These are phyloP conservation scores for Petrocephalus sullivani DNA, from an alignment of 2,797 vertebrate genomes.

Conservation along the genomic window DNA sequence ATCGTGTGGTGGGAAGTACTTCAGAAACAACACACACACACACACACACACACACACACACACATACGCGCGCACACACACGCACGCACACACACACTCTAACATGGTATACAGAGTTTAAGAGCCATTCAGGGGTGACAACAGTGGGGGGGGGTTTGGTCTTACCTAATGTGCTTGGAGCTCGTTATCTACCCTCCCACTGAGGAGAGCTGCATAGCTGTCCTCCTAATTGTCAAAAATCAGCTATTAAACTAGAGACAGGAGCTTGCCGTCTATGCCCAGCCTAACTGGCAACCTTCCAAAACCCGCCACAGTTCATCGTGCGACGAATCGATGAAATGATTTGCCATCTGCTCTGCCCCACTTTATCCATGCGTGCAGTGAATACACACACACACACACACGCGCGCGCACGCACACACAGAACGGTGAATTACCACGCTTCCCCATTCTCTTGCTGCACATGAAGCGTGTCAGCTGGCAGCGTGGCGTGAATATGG, in stretches of 20 bases:
- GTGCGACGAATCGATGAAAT: conserved; percentile 16
- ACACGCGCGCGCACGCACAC: background rate
- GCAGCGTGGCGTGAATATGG: background rate
- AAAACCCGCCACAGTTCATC: background rate
- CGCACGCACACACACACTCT: background rate
- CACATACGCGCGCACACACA: background rate
- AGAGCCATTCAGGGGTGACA: background rate
- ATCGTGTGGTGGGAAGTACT: background rate
- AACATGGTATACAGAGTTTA: background rate
- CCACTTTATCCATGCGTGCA: background rate
- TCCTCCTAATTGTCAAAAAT: conserved; percentile 16
- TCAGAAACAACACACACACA: background rate
- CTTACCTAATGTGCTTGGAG: background rate
- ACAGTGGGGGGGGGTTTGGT: background rate
- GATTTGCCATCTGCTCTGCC: conserved; percentile 15
- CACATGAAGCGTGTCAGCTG: background rate
- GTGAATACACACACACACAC: background rate
- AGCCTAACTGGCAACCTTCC: conserved; percentile 5
- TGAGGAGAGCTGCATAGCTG: conserved; percentile 6
- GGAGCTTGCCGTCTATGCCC: conserved; percentile 1
- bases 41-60: background rate
- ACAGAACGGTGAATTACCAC: background rate
- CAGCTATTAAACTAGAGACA: conserved; percentile 6
- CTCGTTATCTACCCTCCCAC: background rate
- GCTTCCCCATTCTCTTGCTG: background rate